Percentiles rank a stretch among this genome's conserved stretches.
Conservation (phyloP, 2,888 invertebrate species). For the Gymnocheta viridis region DNA sequence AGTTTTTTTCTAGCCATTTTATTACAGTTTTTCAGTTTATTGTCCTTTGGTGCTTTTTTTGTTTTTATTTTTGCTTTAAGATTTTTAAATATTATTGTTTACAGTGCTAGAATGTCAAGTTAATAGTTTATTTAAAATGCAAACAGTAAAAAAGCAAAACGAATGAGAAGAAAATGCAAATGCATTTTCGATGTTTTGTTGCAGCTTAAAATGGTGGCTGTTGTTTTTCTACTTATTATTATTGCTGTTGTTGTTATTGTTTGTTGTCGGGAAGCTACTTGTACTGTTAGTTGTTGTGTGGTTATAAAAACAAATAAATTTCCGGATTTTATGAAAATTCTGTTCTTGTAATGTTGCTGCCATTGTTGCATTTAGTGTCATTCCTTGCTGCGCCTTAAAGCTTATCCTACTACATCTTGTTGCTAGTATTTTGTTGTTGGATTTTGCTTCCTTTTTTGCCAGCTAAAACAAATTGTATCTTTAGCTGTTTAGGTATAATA, state of each 20-base stretch:
- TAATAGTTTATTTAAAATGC: slow-evolving; percentile 66
- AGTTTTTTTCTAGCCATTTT: slow-evolving; percentile 35
- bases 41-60: not conserved
- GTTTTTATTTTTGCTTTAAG: not conserved
- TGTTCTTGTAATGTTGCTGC: slow-evolving; percentile 30
- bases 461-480: slow-evolving; percentile 46
- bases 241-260: not conserved
- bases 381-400: slow-evolving; percentile 62
- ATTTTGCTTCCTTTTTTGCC: slow-evolving; percentile 5
- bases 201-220: slow-evolving; percentile 11
- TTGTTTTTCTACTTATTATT: not conserved
- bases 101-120: slow-evolving; percentile 64
- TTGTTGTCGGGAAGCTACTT: not conserved
- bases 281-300: slow-evolving; percentile 67
- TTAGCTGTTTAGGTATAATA: slow-evolving; percentile 45
- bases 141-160: slow-evolving; percentile 43
- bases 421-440: not conserved
- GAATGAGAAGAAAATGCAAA: slow-evolving; percentile 62
- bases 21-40: slow-evolving; percentile 4
- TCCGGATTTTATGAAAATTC: slow-evolving; percentile 67
- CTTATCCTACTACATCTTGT: slow-evolving; percentile 40
- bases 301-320: slow-evolving; percentile 67
- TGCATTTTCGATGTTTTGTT: slow-evolving; percentile 69
- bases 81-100: slow-evolving; percentile 59
- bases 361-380: slow-evolving; percentile 55